Percentiles rank a stretch among this genome's conserved stretches.
Conservation (phyloP, 1,140 invertebrate genomes). For the Caerostris extrusa region DNA sequence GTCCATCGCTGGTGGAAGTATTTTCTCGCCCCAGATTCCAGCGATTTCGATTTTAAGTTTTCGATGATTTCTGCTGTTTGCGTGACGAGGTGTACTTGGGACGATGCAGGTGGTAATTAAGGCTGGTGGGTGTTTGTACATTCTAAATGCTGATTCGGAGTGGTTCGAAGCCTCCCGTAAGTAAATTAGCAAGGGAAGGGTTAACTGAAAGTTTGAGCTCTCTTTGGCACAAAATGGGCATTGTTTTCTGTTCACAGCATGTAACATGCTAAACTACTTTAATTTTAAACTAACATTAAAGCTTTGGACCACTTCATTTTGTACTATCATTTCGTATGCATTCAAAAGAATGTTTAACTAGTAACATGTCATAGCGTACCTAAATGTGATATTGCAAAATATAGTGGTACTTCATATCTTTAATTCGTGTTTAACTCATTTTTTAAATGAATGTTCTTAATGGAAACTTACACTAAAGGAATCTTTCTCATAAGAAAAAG, state of each 20-base stretch:
- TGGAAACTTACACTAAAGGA: no score
- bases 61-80: constrained; percentile 6
- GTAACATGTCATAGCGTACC: no score
- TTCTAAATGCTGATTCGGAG: constrained; percentile 35
- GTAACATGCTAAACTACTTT: background rate
- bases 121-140: constrained; percentile 3
- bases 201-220: background rate
- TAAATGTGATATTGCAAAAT: no score
- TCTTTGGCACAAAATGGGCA: background rate
- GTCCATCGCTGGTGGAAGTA: background rate
- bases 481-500: no score
- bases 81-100: constrained; percentile 15
- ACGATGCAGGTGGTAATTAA: constrained; percentile 43
- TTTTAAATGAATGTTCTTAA: no score
- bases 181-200: background rate
- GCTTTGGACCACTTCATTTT: no score
- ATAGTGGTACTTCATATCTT: no score
- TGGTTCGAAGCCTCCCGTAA: background rate
- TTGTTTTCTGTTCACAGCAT: background rate
- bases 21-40: background rate
- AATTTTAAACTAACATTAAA: background rate
- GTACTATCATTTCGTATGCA: no score
- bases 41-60: background rate
- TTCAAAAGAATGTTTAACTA: no score
- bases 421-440: no score